Evolutionary conservation across 2,888 invertebrate species (phyloP).

Genomic region (Ophioninae sp.): DNA sequence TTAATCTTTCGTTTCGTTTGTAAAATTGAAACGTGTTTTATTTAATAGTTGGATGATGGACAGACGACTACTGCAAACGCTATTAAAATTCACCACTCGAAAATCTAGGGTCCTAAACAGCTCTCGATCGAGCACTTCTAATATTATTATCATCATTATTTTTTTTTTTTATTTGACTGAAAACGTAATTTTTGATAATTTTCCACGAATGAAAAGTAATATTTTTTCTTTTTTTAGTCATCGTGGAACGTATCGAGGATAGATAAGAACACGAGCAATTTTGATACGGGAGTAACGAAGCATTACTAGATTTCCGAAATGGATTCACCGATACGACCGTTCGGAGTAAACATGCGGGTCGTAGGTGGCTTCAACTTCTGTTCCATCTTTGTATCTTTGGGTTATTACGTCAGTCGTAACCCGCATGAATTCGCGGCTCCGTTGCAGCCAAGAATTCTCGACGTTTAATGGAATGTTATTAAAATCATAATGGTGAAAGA

Average conservation of each 20-base stretch:
- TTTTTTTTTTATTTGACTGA: background rate
- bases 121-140: conserved; percentile 13
- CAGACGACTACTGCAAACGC: conserved; percentile 15
- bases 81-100: conserved; percentile 39
- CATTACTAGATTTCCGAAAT: conserved; percentile 35
- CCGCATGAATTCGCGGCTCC: conserved; percentile 36
- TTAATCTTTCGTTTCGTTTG: conserved; percentile 12
- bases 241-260: conserved; percentile 36
- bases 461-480: background rate
- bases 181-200: background rate
- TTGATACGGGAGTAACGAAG: conserved; percentile 22
- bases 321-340: conserved; percentile 26
- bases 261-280: conserved; percentile 34
- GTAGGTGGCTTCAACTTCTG: conserved; percentile 46
- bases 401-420: conserved; percentile 8
- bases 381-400: conserved; percentile 29
- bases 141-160: too few species aligned
- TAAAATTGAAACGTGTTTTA: conserved; percentile 24
- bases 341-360: conserved; percentile 49
- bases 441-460: conserved; percentile 11
- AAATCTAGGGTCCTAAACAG: conserved; percentile 4
- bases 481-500: background rate
- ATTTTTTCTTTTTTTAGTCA: too few species aligned
- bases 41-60: conserved; percentile 15
- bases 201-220: too few species aligned